phyloP scores from a whole-genome alignment of 2,797 vertebrate species.

The Gobio occitaniae region DNA sequence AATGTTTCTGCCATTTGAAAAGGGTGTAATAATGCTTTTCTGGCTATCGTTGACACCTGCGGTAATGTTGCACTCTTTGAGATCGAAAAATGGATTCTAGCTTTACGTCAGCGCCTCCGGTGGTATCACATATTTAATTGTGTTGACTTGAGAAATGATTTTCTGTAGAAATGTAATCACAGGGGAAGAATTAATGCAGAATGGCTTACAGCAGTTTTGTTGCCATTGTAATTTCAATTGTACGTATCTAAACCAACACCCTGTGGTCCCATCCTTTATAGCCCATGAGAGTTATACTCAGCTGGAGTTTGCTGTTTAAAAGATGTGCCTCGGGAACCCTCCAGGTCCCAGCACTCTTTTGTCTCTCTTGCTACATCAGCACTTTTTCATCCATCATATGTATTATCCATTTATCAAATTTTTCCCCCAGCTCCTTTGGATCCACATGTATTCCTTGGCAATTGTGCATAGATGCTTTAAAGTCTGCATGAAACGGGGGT shows the following conservation, averaged over 20 bases:
- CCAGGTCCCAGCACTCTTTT: conserved; percentile 36
- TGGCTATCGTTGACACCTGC: conserved; percentile 55
- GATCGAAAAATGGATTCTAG: conserved; percentile 41
- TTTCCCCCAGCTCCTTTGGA: not conserved
- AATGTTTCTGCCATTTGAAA: conserved; percentile 21
- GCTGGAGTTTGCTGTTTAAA: conserved; percentile 46
- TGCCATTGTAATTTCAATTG: conserved; percentile 48
- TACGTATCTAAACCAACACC: conserved; percentile 62
- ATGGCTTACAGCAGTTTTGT: conserved; percentile 65
- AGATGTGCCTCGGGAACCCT: conserved; percentile 50
- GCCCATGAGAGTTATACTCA: conserved; percentile 13
- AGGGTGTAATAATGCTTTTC: conserved; percentile 46
- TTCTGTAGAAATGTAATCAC: conserved; percentile 60
- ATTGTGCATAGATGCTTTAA: not conserved
- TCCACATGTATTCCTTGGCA: conserved; percentile 15
- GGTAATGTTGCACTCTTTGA: conserved; percentile 57
- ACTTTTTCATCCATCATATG: conserved; percentile 27
- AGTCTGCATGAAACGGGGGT: not conserved
- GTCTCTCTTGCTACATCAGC: conserved; percentile 48
- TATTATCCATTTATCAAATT: conserved; percentile 13
- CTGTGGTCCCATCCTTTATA: conserved; percentile 59
- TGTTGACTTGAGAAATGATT: conserved; percentile 50
- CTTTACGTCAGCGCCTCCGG: conserved; percentile 23
- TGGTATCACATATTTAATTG: conserved; percentile 52
- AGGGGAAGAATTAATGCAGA: conserved; percentile 62